Evolutionary conservation across 2,113 vertebrate genomes (phyloP).

Genomic region (Pseudorasbora parva): DNA sequence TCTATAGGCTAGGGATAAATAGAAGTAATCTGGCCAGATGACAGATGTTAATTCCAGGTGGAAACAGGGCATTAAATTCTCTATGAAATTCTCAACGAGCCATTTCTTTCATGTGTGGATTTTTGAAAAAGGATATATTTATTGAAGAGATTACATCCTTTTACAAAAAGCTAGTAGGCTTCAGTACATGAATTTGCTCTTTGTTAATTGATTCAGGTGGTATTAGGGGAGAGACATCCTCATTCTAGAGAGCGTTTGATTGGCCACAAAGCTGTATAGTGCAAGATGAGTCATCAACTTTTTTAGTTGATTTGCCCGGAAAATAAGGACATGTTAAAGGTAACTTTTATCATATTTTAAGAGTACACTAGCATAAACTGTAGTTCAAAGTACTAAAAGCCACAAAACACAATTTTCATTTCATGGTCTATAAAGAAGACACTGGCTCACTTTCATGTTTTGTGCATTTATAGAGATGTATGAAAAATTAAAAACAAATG

Average conservation of each 20-base stretch:
- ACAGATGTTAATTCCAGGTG: not conserved
- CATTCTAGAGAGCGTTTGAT: not conserved
- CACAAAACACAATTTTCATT: not conserved
- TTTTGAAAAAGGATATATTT: not conserved
- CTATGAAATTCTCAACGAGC: not conserved
- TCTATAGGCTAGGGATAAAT: too few species aligned
- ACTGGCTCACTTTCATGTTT: not conserved
- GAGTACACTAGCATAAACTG: not conserved
- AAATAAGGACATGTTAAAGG: not conserved
- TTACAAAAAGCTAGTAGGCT: not conserved
- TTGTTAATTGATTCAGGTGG: not conserved
- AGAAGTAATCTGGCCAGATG: too few species aligned
- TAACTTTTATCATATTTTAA: not conserved
- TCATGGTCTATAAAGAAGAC: not conserved
- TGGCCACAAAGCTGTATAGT: not conserved
- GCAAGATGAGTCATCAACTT: not conserved
- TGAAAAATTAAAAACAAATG: not conserved
- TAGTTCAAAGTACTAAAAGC: constrained; percentile 1
- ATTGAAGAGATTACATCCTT: not conserved
- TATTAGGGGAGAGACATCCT: not conserved
- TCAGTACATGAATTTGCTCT: not conserved
- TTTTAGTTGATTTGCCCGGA: not conserved
- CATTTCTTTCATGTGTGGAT: not conserved
- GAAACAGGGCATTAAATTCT: too few species aligned
- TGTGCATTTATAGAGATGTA: not conserved